These are phyloP conservation scores for Okamejei kenojei DNA, from an alignment of 2,797 vertebrate species.

Conservation along the genomic window DNA sequence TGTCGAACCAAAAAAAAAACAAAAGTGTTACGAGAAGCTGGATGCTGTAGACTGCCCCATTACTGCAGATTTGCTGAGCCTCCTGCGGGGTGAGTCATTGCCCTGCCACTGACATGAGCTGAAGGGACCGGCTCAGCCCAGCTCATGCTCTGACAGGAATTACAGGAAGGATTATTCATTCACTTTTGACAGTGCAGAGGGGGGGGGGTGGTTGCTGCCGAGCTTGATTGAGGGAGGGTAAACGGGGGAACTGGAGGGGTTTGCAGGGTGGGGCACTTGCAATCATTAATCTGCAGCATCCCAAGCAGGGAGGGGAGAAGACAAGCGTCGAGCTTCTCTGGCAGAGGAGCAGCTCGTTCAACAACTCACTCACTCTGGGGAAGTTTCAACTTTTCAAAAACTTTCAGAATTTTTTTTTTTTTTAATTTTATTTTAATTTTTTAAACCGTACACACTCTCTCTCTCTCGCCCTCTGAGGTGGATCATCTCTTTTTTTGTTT, in stretches of 20 bases:
- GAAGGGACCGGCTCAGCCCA: neutral
- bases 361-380: neutral
- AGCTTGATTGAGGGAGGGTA: neutral
- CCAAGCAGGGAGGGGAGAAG: neutral
- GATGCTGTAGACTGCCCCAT: slow-evolving; percentile 16
- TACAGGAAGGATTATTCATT: slow-evolving; percentile 34
- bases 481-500: neutral
- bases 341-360: neutral
- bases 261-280: slow-evolving; percentile 5
- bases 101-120: neutral
- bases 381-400: too few relatives aligned
- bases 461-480: too few relatives aligned
- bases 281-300: neutral
- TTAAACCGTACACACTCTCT: too few relatives aligned
- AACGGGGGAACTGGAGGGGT: neutral
- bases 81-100: slow-evolving; percentile 24
- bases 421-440: too few relatives aligned
- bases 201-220: too few relatives aligned
- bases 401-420: too few relatives aligned
- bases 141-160: slow-evolving; percentile 7
- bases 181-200: neutral
- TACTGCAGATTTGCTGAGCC: neutral
- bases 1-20: too few relatives aligned
- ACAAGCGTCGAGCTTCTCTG: neutral
- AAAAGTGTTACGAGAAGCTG: neutral